These are phyloP conservation scores for Catostylus mosaicus DNA, from an alignment of 30 jellyfish, hydroid and myxozoan genomes.

Conservation along the genomic window DNA sequence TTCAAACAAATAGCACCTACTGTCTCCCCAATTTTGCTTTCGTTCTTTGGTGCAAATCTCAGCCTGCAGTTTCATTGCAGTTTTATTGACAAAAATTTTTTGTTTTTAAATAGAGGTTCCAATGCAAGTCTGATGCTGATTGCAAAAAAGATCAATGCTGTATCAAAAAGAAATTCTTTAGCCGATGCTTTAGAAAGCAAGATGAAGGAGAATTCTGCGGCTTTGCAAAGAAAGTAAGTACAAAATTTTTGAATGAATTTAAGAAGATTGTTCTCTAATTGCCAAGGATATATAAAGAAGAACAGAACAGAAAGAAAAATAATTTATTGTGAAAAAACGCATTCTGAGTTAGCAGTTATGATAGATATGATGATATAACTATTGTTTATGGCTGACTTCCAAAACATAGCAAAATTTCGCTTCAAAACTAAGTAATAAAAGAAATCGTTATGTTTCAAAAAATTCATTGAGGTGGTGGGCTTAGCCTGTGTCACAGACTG, in stretches of 20 bases:
- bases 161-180: slow-evolving; percentile 6
- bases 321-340: not conserved
- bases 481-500: not conserved
- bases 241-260: not conserved
- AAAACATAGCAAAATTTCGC: not conserved
- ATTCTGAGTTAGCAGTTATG: not conserved
- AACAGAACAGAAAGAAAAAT: not conserved
- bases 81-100: not conserved
- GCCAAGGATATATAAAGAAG: too few species aligned
- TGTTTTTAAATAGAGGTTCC: not conserved
- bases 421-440: too few species aligned
- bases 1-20: too few species aligned
- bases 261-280: too few species aligned
- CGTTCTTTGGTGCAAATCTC: too few species aligned
- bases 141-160: slow-evolving; percentile 21
- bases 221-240: not conserved
- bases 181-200: slow-evolving; percentile 8
- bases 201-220: slow-evolving; percentile 30
- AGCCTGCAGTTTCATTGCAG: not conserved
- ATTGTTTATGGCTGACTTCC: not conserved
- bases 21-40: too few species aligned
- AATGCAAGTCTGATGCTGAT: slow-evolving; percentile 25
- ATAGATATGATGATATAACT: not conserved
- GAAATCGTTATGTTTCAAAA: not conserved
- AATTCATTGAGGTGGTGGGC: not conserved